Conservation (phyloP, 1,140 invertebrate genomes). For the Araneus ventricosus region DNA sequence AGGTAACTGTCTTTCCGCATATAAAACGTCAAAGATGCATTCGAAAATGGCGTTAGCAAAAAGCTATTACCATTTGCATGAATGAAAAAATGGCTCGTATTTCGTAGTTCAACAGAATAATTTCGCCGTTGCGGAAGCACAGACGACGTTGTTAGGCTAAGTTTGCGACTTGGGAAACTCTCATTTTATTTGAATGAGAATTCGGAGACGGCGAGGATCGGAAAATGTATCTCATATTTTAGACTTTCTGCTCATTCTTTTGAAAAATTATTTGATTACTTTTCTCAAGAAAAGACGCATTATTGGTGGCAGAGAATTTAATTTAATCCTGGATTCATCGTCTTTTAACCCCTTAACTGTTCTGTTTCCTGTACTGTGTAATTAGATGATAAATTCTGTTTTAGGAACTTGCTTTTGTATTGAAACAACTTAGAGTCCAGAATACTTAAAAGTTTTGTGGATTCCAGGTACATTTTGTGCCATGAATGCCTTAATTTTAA, state of each 20-base stretch:
- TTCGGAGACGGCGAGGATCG: not conserved
- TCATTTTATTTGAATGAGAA: slow-evolving; percentile 50
- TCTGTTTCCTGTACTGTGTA: too few relatives aligned
- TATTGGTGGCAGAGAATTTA: not conserved
- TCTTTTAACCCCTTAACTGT: not conserved
- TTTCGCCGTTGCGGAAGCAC: slow-evolving; percentile 33
- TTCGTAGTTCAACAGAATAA: slow-evolving; percentile 63
- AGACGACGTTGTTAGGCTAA: slow-evolving; percentile 62
- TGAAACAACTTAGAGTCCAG: too few relatives aligned
- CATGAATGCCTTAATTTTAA: too few relatives aligned
- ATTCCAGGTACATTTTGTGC: too few relatives aligned
- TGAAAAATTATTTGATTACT: slow-evolving; percentile 41
- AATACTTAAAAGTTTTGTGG: too few relatives aligned
- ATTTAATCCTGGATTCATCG: not conserved
- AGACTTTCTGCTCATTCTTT: not conserved
- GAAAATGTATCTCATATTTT: slow-evolving; percentile 44
- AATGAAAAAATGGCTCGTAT: slow-evolving; percentile 49
- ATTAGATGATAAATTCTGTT: too few relatives aligned
- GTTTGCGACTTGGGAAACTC: slow-evolving; percentile 42
- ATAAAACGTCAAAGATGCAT: slow-evolving; percentile 58
- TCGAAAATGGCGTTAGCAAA: slow-evolving; percentile 62
- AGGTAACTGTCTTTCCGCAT: slow-evolving; percentile 42
- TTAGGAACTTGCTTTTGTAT: too few relatives aligned
- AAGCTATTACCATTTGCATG: slow-evolving; percentile 67
- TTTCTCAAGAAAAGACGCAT: not conserved